A percentile compares a stretch with the other conserved stretches of the same genome.
These are phyloP conservation scores for Strongylocentrotus purpuratus DNA, from an alignment of 35 echinoderm and acorn worm genomes.

Conservation along the genomic window DNA sequence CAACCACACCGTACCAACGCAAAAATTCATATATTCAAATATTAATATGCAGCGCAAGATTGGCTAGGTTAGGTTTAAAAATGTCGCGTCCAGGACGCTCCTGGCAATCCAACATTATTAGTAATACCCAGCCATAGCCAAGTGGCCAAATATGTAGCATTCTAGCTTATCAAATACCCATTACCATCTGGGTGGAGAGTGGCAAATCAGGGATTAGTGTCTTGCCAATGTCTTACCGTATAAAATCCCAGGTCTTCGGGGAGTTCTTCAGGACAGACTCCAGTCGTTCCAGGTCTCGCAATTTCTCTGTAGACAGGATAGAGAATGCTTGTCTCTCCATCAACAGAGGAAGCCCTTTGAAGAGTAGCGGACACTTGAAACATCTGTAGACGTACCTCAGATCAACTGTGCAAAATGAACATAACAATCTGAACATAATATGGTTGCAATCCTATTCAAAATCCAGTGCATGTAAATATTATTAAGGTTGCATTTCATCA, in stretches of 20 bases:
- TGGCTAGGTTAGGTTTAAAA: too few species aligned
- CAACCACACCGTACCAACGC: too few species aligned
- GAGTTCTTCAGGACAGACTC: background rate
- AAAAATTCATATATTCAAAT: too few species aligned
- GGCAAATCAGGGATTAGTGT: background rate
- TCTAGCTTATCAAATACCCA: too few species aligned
- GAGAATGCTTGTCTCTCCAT: background rate
- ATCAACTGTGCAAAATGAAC: background rate
- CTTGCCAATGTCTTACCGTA: background rate
- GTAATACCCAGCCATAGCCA: background rate
- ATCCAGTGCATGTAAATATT: background rate
- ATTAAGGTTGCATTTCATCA: too few species aligned
- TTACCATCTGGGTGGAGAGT: too few species aligned
- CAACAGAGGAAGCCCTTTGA: constrained; percentile 26
- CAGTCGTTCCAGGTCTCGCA: background rate
- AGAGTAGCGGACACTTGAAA: constrained; percentile 23
- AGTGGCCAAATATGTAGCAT: too few species aligned
- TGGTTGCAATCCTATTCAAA: background rate
- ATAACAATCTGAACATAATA: background rate
- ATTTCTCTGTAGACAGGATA: background rate
- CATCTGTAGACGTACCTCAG: background rate
- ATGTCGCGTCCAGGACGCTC: too few species aligned
- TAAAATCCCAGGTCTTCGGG: constrained; percentile 17
- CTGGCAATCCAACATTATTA: background rate
- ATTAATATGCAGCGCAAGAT: too few species aligned